Evolutionary conservation across 2,888 invertebrate genomes (phyloP), one percentile per base, ranked within the genome.

Genomic region (Papilio protenor): DNA sequence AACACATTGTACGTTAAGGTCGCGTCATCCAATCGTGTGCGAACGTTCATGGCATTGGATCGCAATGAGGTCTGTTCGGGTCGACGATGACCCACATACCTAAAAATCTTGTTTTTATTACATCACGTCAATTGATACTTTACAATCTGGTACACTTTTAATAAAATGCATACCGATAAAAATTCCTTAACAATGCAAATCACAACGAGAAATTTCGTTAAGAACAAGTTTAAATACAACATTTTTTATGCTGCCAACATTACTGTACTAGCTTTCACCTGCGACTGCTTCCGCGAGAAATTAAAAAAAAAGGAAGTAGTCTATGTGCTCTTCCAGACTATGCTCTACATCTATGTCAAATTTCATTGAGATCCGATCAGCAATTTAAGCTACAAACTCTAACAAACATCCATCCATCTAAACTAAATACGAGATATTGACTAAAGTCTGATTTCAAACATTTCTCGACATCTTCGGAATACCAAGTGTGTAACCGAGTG

Each of bases 21-120:
- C 57, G 47, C 69, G 77, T 73, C 66, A 73, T 66, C 64, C 66
- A 73, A 66, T 73, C 45, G 66, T 66, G 77, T 66, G 77, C 66
- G 55, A 59, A 40, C 52, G 64, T 52, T 49, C 72, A 59, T 73
- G 77, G 73, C 77, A 77, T 73, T 77, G 77, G 73, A 69, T 59
- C 40, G 69, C 57, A 73, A 73, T 55, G 73, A 57, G 55, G 73
- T 73, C 69, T 73, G 77, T 66, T 52, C 57, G 73, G 59, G 47
- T 14, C 73, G 57, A 40, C 69, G 52, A 52, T 66, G 77, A 66
- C 27, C 64, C 57, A 73, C 73, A 77, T 77, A 73, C 55, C 69
- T 77, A 27, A 69, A 57, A 73, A 47, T 77, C 73, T 47, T 77
- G 64, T 69, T 77, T 49, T 57, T 16, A 57, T 73, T 73, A 47